Base-by-base conservation (phyloP, 2,113 vertebrate species). In the Riparia riparia region DNA sequence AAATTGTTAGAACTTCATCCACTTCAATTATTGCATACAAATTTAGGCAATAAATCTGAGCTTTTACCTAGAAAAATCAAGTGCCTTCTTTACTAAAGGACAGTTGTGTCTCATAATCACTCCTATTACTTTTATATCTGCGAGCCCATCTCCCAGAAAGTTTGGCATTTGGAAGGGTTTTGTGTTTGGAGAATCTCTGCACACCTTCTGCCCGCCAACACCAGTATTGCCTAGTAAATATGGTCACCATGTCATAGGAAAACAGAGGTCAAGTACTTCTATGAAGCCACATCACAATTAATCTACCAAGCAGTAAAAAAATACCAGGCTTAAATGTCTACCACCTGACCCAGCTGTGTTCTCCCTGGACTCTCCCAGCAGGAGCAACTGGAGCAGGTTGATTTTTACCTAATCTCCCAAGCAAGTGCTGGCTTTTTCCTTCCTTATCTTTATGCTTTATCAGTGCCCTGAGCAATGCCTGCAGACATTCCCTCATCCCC, bases 21-120 rank as follows among this genome's bases (percentile, higher is more conserved):
- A 5, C 22, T 47, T 81, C 18, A 44, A 65, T 41, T 45, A 74
- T 2, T 21, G 21, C 42, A 45, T 12, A 53, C 4, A 58, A 49
- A 44, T 53, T 51, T 53, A 71, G 47, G 42, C 16, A 78, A 56
- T 18, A 61, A 65, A 49, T 32, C 17, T 7, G n/a, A 84, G 64
- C 4, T 82, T 82, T 78, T 61, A 82, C 56, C n/a, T 44, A 42
- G 73, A 24, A 70, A 78, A 77, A 90, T 65, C 17, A 65, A 77
- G 51, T 49, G 9, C 9, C 16, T 82, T 60, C n/a, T 34, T 22
- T 78, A 78, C 7, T 15, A 45, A 69, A 44, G 49, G 20, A 18
- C 12, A 64, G 12, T 34, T 26, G 3, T 9, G 1, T 32, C 37
- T 65, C 50, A 4, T 31, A 37, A 6, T 8, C 1, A 1, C 15